A percentile compares a stretch with the other conserved stretches of the same genome.
Conservation (phyloP, 2,113 vertebrate species). For the Mustela lutreola region DNA sequence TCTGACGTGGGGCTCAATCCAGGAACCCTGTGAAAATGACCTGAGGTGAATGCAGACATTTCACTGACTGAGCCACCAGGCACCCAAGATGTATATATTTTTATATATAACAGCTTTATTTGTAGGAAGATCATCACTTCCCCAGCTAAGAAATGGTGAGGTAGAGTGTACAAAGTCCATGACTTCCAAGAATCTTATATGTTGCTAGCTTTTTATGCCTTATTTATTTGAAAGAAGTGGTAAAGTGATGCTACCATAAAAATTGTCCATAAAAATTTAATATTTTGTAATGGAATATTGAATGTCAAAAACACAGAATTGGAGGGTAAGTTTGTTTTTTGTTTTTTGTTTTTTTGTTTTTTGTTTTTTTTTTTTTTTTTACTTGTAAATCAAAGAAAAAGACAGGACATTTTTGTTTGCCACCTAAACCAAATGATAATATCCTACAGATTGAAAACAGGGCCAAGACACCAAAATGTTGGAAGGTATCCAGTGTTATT, state of each 20-base stretch:
- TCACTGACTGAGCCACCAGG: too few relatives aligned
- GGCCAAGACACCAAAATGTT: neutral
- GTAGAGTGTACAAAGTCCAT: neutral
- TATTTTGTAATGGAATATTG: neutral
- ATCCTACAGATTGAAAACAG: neutral
- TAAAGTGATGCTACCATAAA: neutral
- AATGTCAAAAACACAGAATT: neutral
- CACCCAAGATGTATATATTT: neutral
- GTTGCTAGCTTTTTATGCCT: neutral
- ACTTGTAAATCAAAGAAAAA: neutral
- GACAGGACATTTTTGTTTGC: neutral
- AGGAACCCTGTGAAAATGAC: too few relatives aligned
- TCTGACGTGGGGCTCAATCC: too few relatives aligned
- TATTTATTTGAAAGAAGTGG: neutral
- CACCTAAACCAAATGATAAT: neutral
- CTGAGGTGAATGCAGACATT: too few relatives aligned
- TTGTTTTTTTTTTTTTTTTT: too few relatives aligned
- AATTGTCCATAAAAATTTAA: neutral
- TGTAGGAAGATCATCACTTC: neutral
- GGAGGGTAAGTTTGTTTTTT: neutral
- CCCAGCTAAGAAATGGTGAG: neutral
- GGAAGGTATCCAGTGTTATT: too few relatives aligned
- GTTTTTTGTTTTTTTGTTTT: too few relatives aligned
- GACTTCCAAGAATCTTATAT: neutral
- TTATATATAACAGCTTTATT: neutral